Evolutionary conservation across 2,888 invertebrate species (phyloP).

Genomic region (Conomelus anceps): DNA sequence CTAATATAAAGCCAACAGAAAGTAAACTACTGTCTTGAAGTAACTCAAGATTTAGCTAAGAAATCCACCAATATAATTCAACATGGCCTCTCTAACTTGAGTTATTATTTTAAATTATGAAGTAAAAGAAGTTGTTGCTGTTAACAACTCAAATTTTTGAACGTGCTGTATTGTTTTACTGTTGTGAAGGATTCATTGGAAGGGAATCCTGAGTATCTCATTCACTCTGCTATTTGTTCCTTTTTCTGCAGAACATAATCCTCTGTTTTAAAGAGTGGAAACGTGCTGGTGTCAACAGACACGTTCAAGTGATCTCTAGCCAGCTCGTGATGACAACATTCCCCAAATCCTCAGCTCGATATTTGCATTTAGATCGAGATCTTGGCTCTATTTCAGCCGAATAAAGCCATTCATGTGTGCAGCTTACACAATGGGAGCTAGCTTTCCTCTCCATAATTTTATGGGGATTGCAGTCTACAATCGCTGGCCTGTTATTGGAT

Average conservation of each 20-base stretch:
- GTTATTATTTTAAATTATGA: too few species aligned
- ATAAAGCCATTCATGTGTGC: neutral
- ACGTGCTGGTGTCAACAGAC: neutral
- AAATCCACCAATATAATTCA: too few species aligned
- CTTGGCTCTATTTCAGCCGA: neutral
- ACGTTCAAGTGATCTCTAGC: neutral
- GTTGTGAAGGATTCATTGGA: neutral
- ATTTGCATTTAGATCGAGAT: neutral
- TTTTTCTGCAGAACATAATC: neutral
- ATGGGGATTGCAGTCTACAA: neutral
- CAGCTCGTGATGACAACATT: neutral
- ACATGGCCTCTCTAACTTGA: too few species aligned
- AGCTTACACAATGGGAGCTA: neutral
- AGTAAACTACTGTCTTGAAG: too few species aligned
- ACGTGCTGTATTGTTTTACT: too few species aligned
- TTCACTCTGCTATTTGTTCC: neutral
- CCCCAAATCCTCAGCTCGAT: neutral
- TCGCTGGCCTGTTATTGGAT: neutral
- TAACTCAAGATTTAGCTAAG: too few species aligned
- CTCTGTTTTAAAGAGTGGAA: neutral
- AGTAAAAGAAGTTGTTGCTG: too few species aligned
- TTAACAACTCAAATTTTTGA: too few species aligned
- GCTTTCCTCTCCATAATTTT: neutral
- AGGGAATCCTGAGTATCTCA: neutral
- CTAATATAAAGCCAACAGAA: too few species aligned